Base-by-base conservation (phyloP, 2,113 vertebrate species). In the Sorex araneus region DNA sequence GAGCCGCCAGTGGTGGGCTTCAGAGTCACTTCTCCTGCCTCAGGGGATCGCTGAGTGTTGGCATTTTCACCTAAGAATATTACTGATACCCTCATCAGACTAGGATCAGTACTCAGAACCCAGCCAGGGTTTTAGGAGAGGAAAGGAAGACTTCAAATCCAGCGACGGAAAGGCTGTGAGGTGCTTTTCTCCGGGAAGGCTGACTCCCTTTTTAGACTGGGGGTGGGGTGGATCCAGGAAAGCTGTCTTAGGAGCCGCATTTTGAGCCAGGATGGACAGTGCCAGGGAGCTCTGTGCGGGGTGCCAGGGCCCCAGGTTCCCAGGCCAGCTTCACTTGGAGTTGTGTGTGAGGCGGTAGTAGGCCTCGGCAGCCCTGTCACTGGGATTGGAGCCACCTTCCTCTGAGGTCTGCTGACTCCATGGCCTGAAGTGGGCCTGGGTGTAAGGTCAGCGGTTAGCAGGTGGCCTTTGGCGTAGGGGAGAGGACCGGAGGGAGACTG, bases 151-250 rank as follows among this genome's bases (percentile, higher is more conserved):
- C 36, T 76, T 66, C 16, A 16, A 50, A 47, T n/a, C 40, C 25
- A 77, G 28, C 71, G 76, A 91, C 19, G 75, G 8, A 69, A 76
- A 78, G 11, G n/a, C 34, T 54, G 11, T 23, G 64, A 85, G 18
- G 13, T 74, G 36, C 88, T 43, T 45, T 60, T 50, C 73, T 12
- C n/a, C 83, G 77, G 45, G 82, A 71, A 70, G 73, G 13, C 57
- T 27, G 19, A 43, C 71, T 91, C 57, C 54, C 32, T 83, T 21
- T 90, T 89, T 73, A 60, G 79, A 74, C 91, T 71, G 11, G 11
- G 9, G 13, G 21, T 27, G 25, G 13, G 4, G 8, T 15, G 34
- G 43, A 15, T 36, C 84, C 1, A 0, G 70, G 64, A 69, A 88
- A 63, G 43, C 83, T 43, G 19, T 71, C 21, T 83, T 85, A 70